Conservation (phyloP, 2,797 vertebrate species). For the Phoebastria nigripes region DNA sequence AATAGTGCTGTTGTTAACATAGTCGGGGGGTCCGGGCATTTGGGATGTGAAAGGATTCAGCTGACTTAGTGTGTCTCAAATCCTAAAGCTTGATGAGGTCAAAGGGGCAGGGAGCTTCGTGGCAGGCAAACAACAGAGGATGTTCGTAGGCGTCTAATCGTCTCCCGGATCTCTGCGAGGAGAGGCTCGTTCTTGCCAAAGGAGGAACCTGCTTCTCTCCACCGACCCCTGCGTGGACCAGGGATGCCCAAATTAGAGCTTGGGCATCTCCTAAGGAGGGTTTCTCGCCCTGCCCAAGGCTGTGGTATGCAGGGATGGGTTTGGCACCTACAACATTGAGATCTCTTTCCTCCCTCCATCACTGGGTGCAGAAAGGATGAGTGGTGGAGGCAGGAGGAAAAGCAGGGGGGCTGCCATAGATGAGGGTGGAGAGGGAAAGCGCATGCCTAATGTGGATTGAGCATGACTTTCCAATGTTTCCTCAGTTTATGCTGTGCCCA, state of each 20-base stretch:
- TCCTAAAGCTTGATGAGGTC: background rate
- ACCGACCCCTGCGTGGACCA: accelerated
- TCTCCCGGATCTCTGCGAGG: accelerated
- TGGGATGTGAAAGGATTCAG: slow-evolving; percentile 18
- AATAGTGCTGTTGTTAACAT: background rate
- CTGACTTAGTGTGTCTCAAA: background rate
- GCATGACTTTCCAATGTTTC: accelerated
- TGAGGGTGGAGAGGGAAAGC: background rate
- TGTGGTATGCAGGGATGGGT: background rate
- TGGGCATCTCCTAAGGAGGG: background rate
- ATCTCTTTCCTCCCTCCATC: background rate
- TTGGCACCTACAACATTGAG: background rate
- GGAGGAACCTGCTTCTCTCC: background rate
- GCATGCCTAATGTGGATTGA: accelerated
- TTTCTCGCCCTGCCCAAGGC: background rate
- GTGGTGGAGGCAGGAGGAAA: background rate
- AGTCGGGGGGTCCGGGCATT: accelerated
- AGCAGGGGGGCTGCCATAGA: accelerated
- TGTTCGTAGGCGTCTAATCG: accelerated
- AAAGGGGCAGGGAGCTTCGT: background rate
- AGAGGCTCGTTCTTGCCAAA: background rate
- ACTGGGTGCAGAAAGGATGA: background rate
- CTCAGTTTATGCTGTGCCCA: background rate
- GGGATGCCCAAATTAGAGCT: background rate
- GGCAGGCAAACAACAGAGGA: background rate